A percentile compares a stretch with the other conserved stretches of the same genome.
Conservation (phyloP, 2,797 vertebrate species). For the Bradypus variegatus region DNA sequence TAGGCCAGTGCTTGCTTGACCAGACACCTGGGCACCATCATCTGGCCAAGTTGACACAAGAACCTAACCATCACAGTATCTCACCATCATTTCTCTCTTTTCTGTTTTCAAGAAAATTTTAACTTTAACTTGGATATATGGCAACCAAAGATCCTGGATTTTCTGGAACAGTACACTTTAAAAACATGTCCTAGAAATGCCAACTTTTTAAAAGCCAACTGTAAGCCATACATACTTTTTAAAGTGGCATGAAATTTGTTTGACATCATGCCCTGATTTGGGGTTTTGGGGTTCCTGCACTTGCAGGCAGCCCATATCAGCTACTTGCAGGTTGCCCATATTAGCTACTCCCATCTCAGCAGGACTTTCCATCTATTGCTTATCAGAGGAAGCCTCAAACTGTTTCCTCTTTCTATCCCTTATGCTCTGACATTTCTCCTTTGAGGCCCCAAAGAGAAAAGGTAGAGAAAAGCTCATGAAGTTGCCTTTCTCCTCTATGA, state of each 20-base stretch:
- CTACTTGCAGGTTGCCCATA: background rate
- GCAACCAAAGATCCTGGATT: background rate
- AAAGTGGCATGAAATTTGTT: background rate
- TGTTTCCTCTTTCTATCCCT: background rate
- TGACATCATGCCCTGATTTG: background rate
- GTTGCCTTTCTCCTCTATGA: background rate
- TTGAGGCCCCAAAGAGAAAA: background rate
- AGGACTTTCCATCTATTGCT: background rate
- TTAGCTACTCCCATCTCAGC: background rate
- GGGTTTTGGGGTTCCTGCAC: background rate
- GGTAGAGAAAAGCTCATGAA: background rate
- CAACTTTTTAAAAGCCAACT: background rate
- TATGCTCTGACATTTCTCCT: background rate
- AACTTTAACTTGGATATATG: background rate
- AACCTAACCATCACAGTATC: too few relatives aligned
- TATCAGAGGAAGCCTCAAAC: background rate
- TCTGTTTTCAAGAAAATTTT: background rate
- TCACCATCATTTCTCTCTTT: background rate
- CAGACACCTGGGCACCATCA: too few relatives aligned
- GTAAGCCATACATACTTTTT: background rate
- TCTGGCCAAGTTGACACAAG: too few relatives aligned
- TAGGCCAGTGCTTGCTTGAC: too few relatives aligned
- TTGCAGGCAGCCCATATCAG: background rate
- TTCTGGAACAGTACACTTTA: background rate
- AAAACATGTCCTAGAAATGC: background rate